Evolutionary conservation across 2,888 invertebrate genomes (phyloP), one percentile per base, ranked within the genome.

Genomic region (Odontocolon sp.): DNA sequence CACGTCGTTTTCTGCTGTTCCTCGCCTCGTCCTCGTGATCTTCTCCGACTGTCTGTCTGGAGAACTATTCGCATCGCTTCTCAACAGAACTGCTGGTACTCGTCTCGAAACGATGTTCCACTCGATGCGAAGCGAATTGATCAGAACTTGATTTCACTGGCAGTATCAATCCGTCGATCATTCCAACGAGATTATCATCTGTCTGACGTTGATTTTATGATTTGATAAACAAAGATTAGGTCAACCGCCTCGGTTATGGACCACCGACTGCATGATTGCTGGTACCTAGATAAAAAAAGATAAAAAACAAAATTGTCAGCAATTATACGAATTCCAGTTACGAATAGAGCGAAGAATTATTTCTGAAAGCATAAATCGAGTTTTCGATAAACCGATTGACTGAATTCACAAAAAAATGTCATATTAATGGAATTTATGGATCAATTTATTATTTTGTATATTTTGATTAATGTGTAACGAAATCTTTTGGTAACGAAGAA

Each of bases 1-100:
- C 66, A 54, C 47, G 38, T 74, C 68, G 77, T 59, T 56, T 70
- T 66, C 40, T 82, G 70, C 70, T 70, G 74, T 68, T 75, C 76
- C 36, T 38, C 6, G 40, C 45, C 36, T 45, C 59, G 36, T 70
- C 68, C 61, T 69, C 69, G 40, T 73, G 78, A 70, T 76, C 69
- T 77, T 45, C 42, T 59, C 40, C 23, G 61, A 38, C 16, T 45
- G n/a, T n/a, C 28, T 64, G 66, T 36, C 59, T 36, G 26, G n/a
- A 54, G 9, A 74, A 78, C 59, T 70, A 47, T 70, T 70, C 70
- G 66, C 54, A 61, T 61, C 36, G 50, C 47, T 38, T 66, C 50
- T 36, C 31, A 42, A 33, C 42, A 21, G 8, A 9, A 54, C 50
- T 66, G 23, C 3, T 52, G n/a, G 8, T 31, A 18, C 18, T 61